Evolutionary conservation across 1,140 invertebrate species (phyloP).

Genomic region (Copidosoma floridanum): DNA sequence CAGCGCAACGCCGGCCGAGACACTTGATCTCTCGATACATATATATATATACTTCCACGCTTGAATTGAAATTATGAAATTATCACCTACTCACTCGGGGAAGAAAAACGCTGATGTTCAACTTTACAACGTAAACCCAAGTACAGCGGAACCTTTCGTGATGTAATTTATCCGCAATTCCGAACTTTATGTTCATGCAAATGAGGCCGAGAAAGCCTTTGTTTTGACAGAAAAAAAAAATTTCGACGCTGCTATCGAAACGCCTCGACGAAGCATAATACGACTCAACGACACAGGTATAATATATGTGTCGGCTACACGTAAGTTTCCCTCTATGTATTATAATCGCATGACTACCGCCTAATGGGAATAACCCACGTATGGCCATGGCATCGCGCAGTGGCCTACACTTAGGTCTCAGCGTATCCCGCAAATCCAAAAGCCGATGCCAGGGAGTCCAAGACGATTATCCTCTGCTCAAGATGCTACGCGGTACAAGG

Average conservation of each 20-base stretch:
- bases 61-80: slow-evolving; percentile 25
- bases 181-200: too few relatives aligned
- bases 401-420: neutral
- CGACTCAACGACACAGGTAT: too few relatives aligned
- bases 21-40: slow-evolving; percentile 27
- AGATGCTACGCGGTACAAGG: too few relatives aligned
- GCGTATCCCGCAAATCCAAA: slow-evolving; percentile 8
- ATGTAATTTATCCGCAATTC: too few relatives aligned
- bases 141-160: too few relatives aligned
- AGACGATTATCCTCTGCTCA: slow-evolving; percentile 20
- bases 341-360: neutral
- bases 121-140: too few relatives aligned
- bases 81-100: slow-evolving; percentile 23
- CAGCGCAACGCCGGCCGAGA: slow-evolving; percentile 6
- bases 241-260: too few relatives aligned
- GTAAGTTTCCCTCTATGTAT: too few relatives aligned
- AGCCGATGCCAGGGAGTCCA: neutral
- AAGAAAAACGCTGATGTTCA: slow-evolving; percentile 25
- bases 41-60: slow-evolving; percentile 21
- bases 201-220: too few relatives aligned
- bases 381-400: neutral
- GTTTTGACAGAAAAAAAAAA: too few relatives aligned
- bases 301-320: too few relatives aligned
- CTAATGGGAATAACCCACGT: neutral
- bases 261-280: too few relatives aligned